A percentile compares a stretch with the other conserved stretches of the same genome.
Conservation (phyloP, 1,140 invertebrate species). For the Halesus radiatus region DNA sequence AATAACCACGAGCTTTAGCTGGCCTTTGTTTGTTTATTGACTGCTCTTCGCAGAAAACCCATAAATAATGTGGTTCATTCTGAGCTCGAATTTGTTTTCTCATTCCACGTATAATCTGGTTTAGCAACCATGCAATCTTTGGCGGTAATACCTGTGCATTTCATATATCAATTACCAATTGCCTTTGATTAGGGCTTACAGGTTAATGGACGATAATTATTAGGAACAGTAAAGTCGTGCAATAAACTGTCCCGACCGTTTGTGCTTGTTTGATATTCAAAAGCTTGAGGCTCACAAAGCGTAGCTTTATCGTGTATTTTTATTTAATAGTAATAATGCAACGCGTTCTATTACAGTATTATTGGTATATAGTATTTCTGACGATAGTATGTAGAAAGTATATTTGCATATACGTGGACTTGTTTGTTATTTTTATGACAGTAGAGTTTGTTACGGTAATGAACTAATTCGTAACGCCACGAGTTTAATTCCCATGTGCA, state of each 20-base stretch:
- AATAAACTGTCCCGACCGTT: neutral
- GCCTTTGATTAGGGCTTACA: constrained; percentile 4
- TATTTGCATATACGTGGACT: no score
- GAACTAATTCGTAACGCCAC: no score
- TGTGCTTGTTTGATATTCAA: neutral
- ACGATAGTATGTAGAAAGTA: no score
- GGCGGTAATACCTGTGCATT: neutral
- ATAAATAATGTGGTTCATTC: neutral
- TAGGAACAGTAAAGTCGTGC: neutral
- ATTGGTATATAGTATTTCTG: no score
- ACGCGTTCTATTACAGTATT: no score
- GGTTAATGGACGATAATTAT: neutral
- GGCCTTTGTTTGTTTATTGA: neutral
- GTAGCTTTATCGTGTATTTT: no score
- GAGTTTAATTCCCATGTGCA: no score
- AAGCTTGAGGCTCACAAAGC: neutral
- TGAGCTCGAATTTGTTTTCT: no score
- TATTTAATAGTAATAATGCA: no score
- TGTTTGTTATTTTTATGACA: no score
- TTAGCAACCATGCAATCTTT: neutral
- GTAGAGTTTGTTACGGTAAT: no score
- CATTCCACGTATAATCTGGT: neutral
- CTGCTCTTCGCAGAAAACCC: neutral
- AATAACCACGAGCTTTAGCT: neutral
- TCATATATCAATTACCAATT: constrained; percentile 5